Conservation (phyloP, 2,113 vertebrate species). For the Trematocara variabile region DNA sequence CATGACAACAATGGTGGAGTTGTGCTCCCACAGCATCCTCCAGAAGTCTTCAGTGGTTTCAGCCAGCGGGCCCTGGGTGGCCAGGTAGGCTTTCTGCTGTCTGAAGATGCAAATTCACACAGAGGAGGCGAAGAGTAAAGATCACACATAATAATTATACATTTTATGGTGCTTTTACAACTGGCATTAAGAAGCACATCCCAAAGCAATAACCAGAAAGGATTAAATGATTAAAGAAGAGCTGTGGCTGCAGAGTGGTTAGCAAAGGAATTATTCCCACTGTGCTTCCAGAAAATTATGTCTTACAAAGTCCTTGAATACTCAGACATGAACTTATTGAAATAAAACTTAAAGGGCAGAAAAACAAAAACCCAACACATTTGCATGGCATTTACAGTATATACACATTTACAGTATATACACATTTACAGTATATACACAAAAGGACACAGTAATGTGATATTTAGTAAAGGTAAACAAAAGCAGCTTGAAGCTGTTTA, state of each 20-base stretch:
- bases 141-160: background rate
- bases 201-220: background rate
- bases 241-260: background rate
- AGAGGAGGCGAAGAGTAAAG: background rate
- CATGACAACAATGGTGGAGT: slow-evolving; percentile 97
- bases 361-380: background rate
- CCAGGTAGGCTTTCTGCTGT: slow-evolving; percentile 95
- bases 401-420: background rate
- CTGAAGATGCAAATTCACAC: slow-evolving; percentile 58
- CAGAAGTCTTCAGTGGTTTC: slow-evolving; percentile 98
- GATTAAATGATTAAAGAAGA: background rate
- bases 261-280: background rate
- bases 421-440: background rate
- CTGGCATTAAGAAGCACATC: background rate
- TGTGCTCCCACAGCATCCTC: slow-evolving; percentile 98
- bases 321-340: background rate
- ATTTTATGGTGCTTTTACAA: background rate
- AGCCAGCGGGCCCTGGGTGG: slow-evolving; percentile 89
- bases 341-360: background rate
- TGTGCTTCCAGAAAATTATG: background rate
- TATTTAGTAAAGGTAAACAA: background rate
- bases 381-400: background rate
- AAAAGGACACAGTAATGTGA: background rate
- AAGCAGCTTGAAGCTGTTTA: background rate
- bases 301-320: background rate